Conservation (phyloP, 2,113 vertebrate species). For the Hippocampus guttulatus region DNA sequence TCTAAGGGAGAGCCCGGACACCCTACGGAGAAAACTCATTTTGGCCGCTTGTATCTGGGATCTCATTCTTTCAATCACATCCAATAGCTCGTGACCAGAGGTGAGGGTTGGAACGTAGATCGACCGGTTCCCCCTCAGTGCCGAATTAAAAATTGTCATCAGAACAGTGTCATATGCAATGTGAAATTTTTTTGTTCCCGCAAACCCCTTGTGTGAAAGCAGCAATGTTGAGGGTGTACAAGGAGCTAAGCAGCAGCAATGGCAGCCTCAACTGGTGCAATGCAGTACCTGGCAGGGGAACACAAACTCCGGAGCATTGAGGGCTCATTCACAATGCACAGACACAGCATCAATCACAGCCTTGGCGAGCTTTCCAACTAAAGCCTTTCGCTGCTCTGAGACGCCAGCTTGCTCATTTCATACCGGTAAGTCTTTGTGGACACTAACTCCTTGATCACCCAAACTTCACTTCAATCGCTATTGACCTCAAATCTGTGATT, state of each 20-base stretch:
- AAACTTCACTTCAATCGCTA: slow-evolving; percentile 15
- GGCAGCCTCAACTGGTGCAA: slow-evolving; percentile 66
- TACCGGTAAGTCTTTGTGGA: slow-evolving; percentile 34
- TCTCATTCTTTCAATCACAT: too few relatives aligned
- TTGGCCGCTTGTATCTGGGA: too few relatives aligned
- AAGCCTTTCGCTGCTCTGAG: slow-evolving; percentile 40
- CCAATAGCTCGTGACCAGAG: too few relatives aligned
- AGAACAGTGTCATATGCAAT: too few relatives aligned
- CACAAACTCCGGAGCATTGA: slow-evolving; percentile 41
- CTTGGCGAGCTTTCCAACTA: slow-evolving; percentile 38
- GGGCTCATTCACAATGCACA: slow-evolving; percentile 57
- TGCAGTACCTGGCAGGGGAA: slow-evolving; percentile 63
- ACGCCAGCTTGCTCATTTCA: slow-evolving; percentile 30
- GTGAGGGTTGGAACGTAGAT: too few relatives aligned
- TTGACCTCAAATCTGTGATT: slow-evolving; percentile 6
- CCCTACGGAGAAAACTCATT: too few relatives aligned
- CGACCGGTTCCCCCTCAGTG: too few relatives aligned
- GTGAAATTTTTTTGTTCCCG: neutral
- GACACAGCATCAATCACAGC: slow-evolving; percentile 63
- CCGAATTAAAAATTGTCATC: too few relatives aligned
- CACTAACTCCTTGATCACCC: slow-evolving; percentile 29
- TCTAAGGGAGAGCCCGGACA: too few relatives aligned
- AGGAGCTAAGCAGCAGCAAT: slow-evolving; percentile 40
- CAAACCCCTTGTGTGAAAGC: slow-evolving; percentile 11
- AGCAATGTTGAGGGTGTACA: slow-evolving; percentile 9